Percentiles rank a stretch among this genome's conserved stretches.
Conservation (phyloP, 2,113 vertebrate species). For the Anhinga rufa region DNA sequence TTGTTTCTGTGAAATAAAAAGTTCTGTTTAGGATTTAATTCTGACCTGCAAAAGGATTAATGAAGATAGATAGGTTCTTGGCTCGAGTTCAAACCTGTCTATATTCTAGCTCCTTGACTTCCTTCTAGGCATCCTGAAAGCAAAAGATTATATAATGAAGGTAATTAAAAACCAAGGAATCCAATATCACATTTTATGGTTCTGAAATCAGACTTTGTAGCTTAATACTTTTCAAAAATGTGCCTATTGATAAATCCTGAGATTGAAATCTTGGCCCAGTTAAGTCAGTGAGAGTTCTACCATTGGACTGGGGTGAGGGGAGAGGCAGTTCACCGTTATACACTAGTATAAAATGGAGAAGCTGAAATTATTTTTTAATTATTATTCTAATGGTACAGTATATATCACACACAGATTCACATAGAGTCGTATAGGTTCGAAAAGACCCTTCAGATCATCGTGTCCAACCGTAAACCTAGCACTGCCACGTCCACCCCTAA, state of each 20-base stretch:
- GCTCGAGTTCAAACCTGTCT: background rate
- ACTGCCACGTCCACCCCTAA: too few species aligned
- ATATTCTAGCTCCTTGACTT: background rate
- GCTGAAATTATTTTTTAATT: background rate
- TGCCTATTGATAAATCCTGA: background rate
- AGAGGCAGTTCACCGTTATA: background rate
- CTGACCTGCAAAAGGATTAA: background rate
- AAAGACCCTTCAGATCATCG: too few species aligned
- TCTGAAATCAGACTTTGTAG: background rate
- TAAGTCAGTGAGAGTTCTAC: background rate
- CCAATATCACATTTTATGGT: background rate
- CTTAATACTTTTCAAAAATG: background rate
- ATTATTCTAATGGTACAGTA: background rate
- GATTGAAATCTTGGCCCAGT: background rate
- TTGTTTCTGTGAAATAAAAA: background rate
- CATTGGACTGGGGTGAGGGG: background rate
- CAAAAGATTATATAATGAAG: background rate
- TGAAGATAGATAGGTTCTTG: background rate
- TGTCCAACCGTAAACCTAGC: too few species aligned
- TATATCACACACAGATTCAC: too few species aligned
- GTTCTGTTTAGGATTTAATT: background rate
- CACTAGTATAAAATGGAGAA: background rate
- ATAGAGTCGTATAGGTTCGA: too few species aligned
- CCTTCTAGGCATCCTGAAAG: background rate
- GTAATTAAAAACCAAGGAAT: background rate